Conservation (phyloP, 2,888 invertebrate genomes). For the Phortica magna region DNA sequence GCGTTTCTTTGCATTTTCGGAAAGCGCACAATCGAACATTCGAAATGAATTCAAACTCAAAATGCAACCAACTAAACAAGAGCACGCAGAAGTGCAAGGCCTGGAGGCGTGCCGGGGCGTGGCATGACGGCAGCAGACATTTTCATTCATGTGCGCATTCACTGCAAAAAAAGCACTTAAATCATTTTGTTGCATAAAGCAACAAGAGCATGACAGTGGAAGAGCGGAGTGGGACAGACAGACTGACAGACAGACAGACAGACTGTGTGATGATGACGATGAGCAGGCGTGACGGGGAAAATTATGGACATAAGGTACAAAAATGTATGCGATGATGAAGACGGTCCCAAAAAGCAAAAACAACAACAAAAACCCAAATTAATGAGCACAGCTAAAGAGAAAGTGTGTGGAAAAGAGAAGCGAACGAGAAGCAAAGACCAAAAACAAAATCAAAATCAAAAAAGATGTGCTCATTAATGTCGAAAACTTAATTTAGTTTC, state of each 20-base stretch:
- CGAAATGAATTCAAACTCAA: not conserved
- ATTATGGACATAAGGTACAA: too few relatives aligned
- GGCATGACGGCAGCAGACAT: not conserved
- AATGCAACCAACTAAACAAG: not conserved
- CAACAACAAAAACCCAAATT: not conserved
- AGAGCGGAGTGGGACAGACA: too few relatives aligned
- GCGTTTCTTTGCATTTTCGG: not conserved
- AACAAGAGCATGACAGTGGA: not conserved
- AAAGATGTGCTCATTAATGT: constrained; percentile 41
- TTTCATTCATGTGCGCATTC: constrained; percentile 10
- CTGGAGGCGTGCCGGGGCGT: not conserved
- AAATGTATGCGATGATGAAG: not conserved
- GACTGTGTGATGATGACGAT: too few relatives aligned
- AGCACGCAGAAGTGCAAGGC: not conserved
- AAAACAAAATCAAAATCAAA: not conserved
- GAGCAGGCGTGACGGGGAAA: too few relatives aligned
- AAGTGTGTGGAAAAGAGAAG: not conserved
- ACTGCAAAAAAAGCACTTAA: constrained; percentile 17
- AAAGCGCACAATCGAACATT: not conserved
- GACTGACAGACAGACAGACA: too few relatives aligned
- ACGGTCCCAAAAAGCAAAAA: constrained; percentile 1
- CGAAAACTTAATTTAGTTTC: constrained; percentile 46
- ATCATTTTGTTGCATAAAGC: not conserved
- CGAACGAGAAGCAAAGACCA: not conserved
- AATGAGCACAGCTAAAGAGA: not conserved